A percentile compares a stretch with the other conserved stretches of the same genome.
Conservation (phyloP, 2,797 vertebrate genomes). For the Tragelaphus eurycerus region DNA sequence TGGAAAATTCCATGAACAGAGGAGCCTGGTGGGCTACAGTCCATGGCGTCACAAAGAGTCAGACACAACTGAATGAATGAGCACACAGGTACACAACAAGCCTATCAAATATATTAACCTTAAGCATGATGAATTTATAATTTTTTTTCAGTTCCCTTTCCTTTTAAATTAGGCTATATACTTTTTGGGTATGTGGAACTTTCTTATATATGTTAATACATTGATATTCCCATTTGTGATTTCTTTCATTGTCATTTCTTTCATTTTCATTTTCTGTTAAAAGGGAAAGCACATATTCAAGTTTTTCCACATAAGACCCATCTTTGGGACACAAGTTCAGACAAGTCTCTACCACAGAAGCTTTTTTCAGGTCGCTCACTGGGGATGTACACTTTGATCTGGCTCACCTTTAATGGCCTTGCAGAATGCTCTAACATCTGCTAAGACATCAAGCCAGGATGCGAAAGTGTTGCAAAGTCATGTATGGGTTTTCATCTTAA, state of each 20-base stretch:
- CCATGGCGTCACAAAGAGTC: neutral
- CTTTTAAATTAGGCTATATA: neutral
- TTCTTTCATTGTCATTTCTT: neutral
- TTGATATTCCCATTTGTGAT: neutral
- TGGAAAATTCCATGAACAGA: neutral
- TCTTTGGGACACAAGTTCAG: neutral
- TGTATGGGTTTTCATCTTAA: neutral
- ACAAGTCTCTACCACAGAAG: neutral
- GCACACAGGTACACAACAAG: neutral
- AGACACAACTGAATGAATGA: neutral
- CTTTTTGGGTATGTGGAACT: neutral
- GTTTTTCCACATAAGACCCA: neutral
- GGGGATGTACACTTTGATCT: neutral
- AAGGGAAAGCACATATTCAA: neutral
- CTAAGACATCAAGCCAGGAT: neutral
- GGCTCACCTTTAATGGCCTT: neutral
- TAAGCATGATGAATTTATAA: conserved; percentile 14
- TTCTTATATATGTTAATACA: neutral
- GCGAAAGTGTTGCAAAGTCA: neutral
- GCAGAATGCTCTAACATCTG: neutral
- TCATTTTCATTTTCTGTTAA: neutral
- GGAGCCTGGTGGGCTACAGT: neutral
- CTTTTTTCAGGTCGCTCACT: neutral
- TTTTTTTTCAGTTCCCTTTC: neutral
- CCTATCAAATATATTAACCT: neutral